These are phyloP conservation scores for Thaleichthys pacificus DNA, from an alignment of 2,797 vertebrate species.

Conservation along the genomic window DNA sequence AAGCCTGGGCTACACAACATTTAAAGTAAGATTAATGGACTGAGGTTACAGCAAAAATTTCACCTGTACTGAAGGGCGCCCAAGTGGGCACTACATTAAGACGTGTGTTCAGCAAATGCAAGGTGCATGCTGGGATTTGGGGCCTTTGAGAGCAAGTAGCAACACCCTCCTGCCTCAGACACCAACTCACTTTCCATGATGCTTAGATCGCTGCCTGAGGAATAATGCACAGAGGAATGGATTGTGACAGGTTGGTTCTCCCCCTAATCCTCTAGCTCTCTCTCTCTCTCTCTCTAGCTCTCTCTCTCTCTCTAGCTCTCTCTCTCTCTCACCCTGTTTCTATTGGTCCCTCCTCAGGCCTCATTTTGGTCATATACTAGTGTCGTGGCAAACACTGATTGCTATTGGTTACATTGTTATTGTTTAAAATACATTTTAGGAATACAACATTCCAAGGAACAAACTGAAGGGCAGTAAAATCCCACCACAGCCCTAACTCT, in stretches of 20 bases:
- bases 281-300: neutral
- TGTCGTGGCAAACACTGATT: too few species aligned
- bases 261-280: constrained; percentile 54
- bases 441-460: too few species aligned
- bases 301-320: neutral
- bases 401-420: too few species aligned
- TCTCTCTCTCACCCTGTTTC: constrained; percentile 12
- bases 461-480: too few species aligned
- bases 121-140: constrained; percentile 25
- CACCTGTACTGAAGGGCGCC: too few species aligned
- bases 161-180: constrained; percentile 40
- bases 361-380: neutral
- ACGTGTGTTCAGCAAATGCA: constrained; percentile 15
- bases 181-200: constrained; percentile 52
- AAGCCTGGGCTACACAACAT: too few species aligned
- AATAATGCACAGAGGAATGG: constrained; percentile 48
- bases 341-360: constrained; percentile 6
- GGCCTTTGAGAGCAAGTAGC: constrained; percentile 50
- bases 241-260: constrained; percentile 57
- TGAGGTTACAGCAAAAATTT: too few species aligned
- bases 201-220: constrained; percentile 56
- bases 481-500: too few species aligned
- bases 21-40: too few species aligned
- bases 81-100: neutral
- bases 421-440: too few species aligned